Conservation (phyloP, 2,113 vertebrate genomes). For the Myocastor coypus region DNA sequence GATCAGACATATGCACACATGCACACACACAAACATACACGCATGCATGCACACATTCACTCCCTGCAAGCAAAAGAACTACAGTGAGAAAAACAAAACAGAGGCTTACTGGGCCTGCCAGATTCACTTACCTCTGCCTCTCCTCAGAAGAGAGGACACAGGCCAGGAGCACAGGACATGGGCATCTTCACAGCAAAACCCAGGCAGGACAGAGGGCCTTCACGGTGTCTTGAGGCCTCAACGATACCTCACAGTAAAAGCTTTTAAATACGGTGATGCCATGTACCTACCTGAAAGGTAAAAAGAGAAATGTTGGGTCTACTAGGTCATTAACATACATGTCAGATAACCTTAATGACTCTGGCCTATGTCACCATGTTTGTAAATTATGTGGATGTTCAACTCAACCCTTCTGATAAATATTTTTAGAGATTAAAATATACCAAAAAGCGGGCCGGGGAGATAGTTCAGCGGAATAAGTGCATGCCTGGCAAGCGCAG, state of each 20-base stretch:
- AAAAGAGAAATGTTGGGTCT: neutral
- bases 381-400: neutral
- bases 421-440: conserved; percentile 23
- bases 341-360: neutral
- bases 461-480: too few relatives aligned
- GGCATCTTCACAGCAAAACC: too few relatives aligned
- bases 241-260: neutral
- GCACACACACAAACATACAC: neutral
- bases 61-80: neutral
- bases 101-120: neutral
- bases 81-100: neutral
- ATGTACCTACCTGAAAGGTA: neutral
- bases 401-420: neutral
- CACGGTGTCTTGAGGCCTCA: neutral
- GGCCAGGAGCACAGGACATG: neutral
- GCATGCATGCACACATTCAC: neutral
- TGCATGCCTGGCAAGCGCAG: too few relatives aligned
- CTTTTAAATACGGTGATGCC: neutral
- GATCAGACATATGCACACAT: neutral
- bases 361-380: neutral
- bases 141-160: too few relatives aligned
- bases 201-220: neutral
- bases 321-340: neutral
- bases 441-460: neutral
- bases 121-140: too few relatives aligned